Conservation (phyloP, 37 sponge, comb jelly and placozoan genomes). For the Halisarca cf. caerulea region DNA sequence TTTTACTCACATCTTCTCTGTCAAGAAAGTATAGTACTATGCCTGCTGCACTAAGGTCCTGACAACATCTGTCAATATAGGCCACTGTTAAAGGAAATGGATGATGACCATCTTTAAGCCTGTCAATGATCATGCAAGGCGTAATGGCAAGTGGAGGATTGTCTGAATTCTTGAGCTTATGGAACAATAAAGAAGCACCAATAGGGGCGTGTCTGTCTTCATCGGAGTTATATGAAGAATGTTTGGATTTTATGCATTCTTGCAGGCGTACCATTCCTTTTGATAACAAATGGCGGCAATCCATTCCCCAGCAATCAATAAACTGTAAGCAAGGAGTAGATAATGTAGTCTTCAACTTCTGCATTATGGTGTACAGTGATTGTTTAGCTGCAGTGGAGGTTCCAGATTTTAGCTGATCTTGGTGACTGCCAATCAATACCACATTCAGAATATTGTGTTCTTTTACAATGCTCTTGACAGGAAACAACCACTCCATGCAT, state of each 20-base stretch:
- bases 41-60: neutral
- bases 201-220: neutral
- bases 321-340: neutral
- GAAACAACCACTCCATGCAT: neutral
- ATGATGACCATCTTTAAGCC: neutral
- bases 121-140: neutral
- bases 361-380: neutral
- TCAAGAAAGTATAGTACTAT: neutral
- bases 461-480: neutral
- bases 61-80: neutral
- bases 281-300: neutral
- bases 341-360: neutral
- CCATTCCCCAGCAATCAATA: conserved; percentile 8
- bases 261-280: neutral
- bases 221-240: neutral
- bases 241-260: neutral
- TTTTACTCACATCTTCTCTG: neutral
- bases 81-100: neutral
- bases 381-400: neutral
- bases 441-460: neutral
- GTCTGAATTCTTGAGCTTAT: neutral
- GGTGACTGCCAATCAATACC: neutral
- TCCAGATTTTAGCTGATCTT: neutral
- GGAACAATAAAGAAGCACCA: neutral
- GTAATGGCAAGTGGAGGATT: neutral